Base-by-base conservation (phyloP, 2,797 vertebrate genomes). In the Acanthiza pusilla region DNA sequence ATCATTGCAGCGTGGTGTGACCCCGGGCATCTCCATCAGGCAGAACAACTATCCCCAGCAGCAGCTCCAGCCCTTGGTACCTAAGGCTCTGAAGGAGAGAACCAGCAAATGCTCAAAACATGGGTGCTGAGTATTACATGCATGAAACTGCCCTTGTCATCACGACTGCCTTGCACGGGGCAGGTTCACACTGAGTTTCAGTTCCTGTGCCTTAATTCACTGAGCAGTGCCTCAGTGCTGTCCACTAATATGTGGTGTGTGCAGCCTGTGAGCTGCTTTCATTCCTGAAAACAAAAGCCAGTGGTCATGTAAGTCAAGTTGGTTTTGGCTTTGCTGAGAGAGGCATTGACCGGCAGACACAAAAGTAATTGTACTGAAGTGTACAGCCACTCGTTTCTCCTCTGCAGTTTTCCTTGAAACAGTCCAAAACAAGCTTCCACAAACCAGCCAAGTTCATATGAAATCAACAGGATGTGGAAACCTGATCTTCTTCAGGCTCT, bases 401-500 rank as follows among this genome's bases (percentile, higher is more conserved):
- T 91, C 72, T 0, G 1, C 38, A 93, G 47, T 61, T 91, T 80
- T 90, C 68, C 72, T 74, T 91, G 72, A 85, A 94, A 68, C 90
- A 85, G 84, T 94, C 90, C 95, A 96, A 97, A 96, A 96, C 90
- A 97, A 96, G 95, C 96, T 96, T 80, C 75, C 81, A 91, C 95
- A 94, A 90, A 93, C 82, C 91, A 91, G 84, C 78, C 78, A 91
- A 93, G 84, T 88, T 80, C 94, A 53, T 68, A 22, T 55, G 93
- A 94, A 96, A 93, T 94, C 96, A 96, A 94, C 96, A 97, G 95
- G 96, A 96, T 96, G 91, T 94, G 88, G 96, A 96, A 97, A 97
- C 54, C 58, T 87, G 90, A 97, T 95, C 95, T 90, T 89, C 83
- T 88, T 87, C 48, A 78, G 72, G 68, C 84, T 89, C 43, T 89